Evolutionary conservation across 2,113 vertebrate genomes (phyloP).

Genomic region (Pipa parva): DNA sequence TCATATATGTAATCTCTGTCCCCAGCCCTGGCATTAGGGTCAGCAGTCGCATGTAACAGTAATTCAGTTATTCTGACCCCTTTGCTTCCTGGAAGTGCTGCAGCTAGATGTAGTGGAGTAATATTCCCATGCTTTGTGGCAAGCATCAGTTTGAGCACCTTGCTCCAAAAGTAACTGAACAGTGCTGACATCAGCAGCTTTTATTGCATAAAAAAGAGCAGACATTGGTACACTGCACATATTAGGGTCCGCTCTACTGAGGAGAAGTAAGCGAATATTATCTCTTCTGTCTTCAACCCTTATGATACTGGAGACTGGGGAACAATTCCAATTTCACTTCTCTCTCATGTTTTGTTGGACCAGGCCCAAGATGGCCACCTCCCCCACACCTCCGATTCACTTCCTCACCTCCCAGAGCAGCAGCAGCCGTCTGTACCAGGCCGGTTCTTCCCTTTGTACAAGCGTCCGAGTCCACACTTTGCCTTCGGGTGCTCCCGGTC

Average conservation of each 20-base stretch:
- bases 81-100: conserved; percentile 62
- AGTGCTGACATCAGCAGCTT: conserved; percentile 63
- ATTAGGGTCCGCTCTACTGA: conserved; percentile 75
- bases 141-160: conserved; percentile 69
- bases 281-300: conserved; percentile 59
- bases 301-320: too few relatives aligned
- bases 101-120: conserved; percentile 78
- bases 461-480: too few relatives aligned
- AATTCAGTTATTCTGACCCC: conserved; percentile 73
- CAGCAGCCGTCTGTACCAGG: too few relatives aligned
- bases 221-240: conserved; percentile 63
- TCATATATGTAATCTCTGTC: conserved; percentile 59
- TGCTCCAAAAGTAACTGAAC: conserved; percentile 67
- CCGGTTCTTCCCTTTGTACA: too few relatives aligned
- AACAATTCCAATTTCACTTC: too few relatives aligned
- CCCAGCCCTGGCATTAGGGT: conserved; percentile 64
- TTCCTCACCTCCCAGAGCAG: too few relatives aligned
- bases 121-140: conserved; percentile 62
- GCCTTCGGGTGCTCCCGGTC: too few relatives aligned
- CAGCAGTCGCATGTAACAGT: conserved; percentile 65
- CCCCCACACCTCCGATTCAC: too few relatives aligned
- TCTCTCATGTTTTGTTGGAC: too few relatives aligned
- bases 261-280: conserved; percentile 70
- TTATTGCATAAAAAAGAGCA: conserved; percentile 72
- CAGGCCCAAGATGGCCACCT: too few relatives aligned